phyloP scores from a whole-genome alignment of 1,140 invertebrate species.

The Aphis gossypii region DNA sequence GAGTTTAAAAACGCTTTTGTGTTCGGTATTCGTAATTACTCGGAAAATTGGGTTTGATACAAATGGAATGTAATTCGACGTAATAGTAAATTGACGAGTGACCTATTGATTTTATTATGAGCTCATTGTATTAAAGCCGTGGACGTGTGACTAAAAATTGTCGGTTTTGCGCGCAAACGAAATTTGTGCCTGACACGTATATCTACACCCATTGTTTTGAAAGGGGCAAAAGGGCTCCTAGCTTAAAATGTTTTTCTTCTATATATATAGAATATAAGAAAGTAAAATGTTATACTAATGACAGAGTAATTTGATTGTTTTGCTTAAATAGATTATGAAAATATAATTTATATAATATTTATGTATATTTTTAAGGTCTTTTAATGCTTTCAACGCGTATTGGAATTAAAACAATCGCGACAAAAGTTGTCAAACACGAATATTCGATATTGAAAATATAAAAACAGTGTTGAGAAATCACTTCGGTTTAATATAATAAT shows the following conservation, averaged over 20 bases:
- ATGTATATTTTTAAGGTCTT: background rate
- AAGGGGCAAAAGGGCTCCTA: background rate
- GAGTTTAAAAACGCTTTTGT: constrained; percentile 55
- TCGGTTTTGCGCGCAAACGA: background rate
- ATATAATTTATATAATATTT: background rate
- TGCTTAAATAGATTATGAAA: background rate
- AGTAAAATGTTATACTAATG: background rate
- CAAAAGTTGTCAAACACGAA: no score
- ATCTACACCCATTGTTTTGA: background rate
- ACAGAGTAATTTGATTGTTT: background rate
- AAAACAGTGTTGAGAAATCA: no score
- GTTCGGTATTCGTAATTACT: constrained; percentile 52
- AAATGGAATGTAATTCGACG: constrained; percentile 46
- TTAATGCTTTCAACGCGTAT: background rate
- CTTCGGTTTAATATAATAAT: no score
- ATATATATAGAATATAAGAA: background rate
- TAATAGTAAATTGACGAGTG: constrained; percentile 32
- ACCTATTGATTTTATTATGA: constrained; percentile 46
- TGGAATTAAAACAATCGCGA: no score
- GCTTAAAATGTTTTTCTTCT: background rate
- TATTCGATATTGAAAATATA: no score
- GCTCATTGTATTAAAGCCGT: background rate
- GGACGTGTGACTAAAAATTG: background rate
- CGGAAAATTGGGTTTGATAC: constrained; percentile 50
- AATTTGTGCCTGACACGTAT: background rate